phyloP scores from a whole-genome alignment of 2,113 vertebrate genomes.

The Cyprinodon tularosa region DNA sequence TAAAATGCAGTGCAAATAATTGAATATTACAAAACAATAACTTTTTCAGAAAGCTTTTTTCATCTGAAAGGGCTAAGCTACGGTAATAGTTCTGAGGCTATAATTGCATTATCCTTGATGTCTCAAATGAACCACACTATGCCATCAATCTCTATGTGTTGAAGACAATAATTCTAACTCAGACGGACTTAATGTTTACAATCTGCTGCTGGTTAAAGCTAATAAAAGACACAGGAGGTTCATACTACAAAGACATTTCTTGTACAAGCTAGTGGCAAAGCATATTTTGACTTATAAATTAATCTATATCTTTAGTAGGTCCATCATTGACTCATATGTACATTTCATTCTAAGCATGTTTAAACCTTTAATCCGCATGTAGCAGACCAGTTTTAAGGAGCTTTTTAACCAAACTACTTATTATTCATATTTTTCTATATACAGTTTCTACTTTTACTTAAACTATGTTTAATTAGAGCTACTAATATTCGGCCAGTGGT shows the following conservation, averaged over 20 bases:
- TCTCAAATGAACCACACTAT: not conserved
- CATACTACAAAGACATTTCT: not conserved
- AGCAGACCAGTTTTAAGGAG: too few species aligned
- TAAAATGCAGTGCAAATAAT: not conserved
- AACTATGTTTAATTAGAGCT: too few species aligned
- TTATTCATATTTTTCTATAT: too few species aligned
- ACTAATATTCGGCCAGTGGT: too few species aligned
- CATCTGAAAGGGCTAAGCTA: not conserved
- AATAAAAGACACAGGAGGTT: constrained; percentile 16
- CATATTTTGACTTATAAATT: too few species aligned
- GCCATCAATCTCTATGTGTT: not conserved
- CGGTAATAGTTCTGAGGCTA: constrained; percentile 1
- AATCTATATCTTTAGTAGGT: too few species aligned
- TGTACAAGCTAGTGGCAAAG: not conserved
- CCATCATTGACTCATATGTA: too few species aligned
- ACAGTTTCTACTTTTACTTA: too few species aligned
- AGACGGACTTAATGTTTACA: not conserved
- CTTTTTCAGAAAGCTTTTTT: not conserved
- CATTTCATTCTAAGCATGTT: too few species aligned
- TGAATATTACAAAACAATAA: not conserved
- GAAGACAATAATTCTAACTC: not conserved
- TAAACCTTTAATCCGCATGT: too few species aligned
- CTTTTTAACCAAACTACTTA: too few species aligned
- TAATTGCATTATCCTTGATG: not conserved
- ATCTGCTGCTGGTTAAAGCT: constrained; percentile 3